Percentiles rank a stretch among this genome's conserved stretches.
Conservation (phyloP, 2,113 vertebrate species). For the Corythornis madagascariensis region DNA sequence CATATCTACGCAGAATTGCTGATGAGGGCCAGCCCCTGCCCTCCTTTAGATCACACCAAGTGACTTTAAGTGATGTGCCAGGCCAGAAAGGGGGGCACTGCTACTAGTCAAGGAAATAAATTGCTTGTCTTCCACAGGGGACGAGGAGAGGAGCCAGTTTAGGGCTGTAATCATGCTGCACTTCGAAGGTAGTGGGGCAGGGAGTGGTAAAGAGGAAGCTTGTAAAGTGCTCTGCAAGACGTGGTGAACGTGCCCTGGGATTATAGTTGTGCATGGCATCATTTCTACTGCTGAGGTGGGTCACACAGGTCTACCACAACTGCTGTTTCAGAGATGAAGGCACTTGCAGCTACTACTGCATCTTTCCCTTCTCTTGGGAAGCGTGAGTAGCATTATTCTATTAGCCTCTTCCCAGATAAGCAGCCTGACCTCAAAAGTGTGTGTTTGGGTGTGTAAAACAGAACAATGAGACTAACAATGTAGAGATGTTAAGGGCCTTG, state of each 20-base stretch:
- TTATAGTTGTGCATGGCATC: accelerated
- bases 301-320: accelerated
- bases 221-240: not conserved
- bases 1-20: not conserved
- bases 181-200: not conserved
- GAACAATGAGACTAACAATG: not conserved
- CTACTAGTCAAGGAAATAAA: not conserved
- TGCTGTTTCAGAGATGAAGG: not conserved
- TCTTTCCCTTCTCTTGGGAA: not conserved
- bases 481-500: not conserved
- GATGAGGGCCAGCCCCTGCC: not conserved
- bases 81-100: not conserved
- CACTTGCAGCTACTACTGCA: not conserved
- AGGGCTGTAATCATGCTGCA: not conserved
- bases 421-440: not conserved
- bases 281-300: not conserved
- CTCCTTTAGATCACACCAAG: not conserved
- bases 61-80: not conserved
- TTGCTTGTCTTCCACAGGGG: not conserved
- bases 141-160: not conserved
- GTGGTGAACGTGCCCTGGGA: not conserved
- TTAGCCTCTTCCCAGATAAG: not conserved
- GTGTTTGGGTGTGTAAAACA: not conserved
- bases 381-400: accelerated
- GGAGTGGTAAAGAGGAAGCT: not conserved